phyloP scores from a whole-genome alignment of 2,888 invertebrate species.

The Cyaniris semiargus region DNA sequence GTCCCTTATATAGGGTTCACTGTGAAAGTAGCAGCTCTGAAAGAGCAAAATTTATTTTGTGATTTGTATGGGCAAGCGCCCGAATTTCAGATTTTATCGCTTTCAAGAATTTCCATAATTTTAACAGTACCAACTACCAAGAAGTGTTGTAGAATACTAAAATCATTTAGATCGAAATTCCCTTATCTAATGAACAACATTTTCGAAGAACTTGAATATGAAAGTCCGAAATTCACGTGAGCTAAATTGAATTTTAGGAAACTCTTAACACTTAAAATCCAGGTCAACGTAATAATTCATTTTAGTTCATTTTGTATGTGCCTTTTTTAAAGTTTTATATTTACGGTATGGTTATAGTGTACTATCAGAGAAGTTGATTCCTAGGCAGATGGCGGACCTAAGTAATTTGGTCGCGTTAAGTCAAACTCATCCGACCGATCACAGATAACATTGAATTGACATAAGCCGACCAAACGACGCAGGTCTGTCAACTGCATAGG shows the following conservation, averaged over 20 bases:
- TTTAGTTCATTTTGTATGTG: constrained; percentile 10
- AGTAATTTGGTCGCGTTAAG: no score
- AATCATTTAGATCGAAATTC: background rate
- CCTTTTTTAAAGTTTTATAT: background rate
- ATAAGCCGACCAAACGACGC: no score
- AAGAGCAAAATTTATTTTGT: no score
- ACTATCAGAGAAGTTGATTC: no score
- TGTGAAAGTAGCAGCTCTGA: no score
- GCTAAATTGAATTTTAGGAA: background rate
- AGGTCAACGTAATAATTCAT: background rate
- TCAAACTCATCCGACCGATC: no score
- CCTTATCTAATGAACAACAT: background rate
- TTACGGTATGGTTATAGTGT: background rate
- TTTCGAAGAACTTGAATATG: background rate
- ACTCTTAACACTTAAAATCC: constrained; percentile 14
- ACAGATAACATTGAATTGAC: no score
- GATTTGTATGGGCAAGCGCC: no score
- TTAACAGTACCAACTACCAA: background rate
- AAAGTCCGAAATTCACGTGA: background rate
- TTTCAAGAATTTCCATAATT: background rate
- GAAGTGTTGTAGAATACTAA: background rate
- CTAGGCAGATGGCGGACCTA: no score
- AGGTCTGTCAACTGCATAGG: no score
- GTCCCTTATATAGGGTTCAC: no score
- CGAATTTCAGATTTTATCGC: background rate